phyloP scores from a whole-genome alignment of 2,113 vertebrate genomes.

The Nothocercus nigrocapillus region DNA sequence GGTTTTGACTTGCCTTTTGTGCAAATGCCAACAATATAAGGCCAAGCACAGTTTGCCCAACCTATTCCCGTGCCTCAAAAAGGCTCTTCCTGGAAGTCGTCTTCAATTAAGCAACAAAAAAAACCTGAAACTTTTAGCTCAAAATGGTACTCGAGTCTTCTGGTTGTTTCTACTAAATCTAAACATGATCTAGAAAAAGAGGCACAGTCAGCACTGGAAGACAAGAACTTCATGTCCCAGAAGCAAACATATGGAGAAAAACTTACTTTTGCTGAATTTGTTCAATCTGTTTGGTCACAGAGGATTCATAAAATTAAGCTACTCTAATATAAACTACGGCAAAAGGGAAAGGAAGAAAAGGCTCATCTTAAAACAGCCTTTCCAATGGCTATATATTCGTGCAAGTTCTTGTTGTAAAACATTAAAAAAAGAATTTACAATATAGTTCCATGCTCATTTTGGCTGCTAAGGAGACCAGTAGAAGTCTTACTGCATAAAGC shows the following conservation, averaged over 20 bases:
- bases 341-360: neutral
- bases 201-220: neutral
- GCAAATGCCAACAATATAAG: neutral
- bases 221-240: neutral
- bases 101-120: neutral
- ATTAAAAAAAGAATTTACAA: neutral
- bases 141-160: neutral
- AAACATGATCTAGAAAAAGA: neutral
- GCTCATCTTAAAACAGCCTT: neutral
- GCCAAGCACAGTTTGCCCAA: neutral
- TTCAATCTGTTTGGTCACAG: neutral
- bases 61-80: neutral
- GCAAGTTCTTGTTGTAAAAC: neutral
- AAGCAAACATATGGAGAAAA: neutral
- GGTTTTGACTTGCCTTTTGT: neutral
- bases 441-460: neutral
- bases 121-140: neutral
- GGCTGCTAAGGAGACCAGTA: neutral
- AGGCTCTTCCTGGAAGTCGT: neutral
- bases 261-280: neutral
- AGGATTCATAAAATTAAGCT: neutral
- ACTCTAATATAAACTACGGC: neutral
- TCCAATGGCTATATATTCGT: neutral
- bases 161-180: neutral
- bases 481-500: neutral